These are phyloP conservation scores for Caenorhabditis inopinata DNA, from an alignment of 1,140 invertebrate genomes.

Conservation along the genomic window DNA sequence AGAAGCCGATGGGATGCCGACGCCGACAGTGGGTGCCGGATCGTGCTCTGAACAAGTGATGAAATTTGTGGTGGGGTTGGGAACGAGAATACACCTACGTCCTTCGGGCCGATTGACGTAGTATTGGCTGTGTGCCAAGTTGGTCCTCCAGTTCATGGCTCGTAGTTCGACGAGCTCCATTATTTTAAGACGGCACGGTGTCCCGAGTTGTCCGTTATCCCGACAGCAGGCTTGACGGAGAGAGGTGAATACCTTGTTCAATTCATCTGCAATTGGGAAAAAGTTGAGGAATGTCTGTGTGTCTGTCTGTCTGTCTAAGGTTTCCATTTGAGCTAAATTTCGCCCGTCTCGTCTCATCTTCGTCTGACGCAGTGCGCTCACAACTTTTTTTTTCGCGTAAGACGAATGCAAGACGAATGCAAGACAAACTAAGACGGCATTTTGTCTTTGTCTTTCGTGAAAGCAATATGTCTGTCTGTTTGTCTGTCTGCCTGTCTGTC, in stretches of 20 bases:
- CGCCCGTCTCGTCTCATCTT: too few relatives aligned
- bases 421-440: too few relatives aligned
- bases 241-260: conserved; percentile 61
- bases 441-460: too few relatives aligned
- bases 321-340: too few relatives aligned
- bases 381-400: too few relatives aligned
- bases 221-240: conserved; percentile 60
- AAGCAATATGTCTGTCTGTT: too few relatives aligned
- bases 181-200: conserved; percentile 55
- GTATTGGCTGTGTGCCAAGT: conserved; percentile 61
- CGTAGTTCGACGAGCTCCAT: conserved; percentile 62
- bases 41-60: conserved; percentile 7
- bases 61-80: neutral
- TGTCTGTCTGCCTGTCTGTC: too few relatives aligned
- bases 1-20: conserved; percentile 4
- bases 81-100: too few relatives aligned
- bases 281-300: neutral
- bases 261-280: conserved; percentile 53
- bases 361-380: too few relatives aligned
- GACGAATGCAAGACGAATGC: too few relatives aligned
- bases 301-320: too few relatives aligned
- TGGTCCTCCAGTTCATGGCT: conserved; percentile 61
- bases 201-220: conserved; percentile 61
- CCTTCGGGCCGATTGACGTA: conserved; percentile 58
- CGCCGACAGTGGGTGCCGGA: conserved; percentile 22